Evolutionary conservation across 2,888 invertebrate species (phyloP), one percentile per base, ranked within the genome.

Genomic region (Periphyllus acericola): DNA sequence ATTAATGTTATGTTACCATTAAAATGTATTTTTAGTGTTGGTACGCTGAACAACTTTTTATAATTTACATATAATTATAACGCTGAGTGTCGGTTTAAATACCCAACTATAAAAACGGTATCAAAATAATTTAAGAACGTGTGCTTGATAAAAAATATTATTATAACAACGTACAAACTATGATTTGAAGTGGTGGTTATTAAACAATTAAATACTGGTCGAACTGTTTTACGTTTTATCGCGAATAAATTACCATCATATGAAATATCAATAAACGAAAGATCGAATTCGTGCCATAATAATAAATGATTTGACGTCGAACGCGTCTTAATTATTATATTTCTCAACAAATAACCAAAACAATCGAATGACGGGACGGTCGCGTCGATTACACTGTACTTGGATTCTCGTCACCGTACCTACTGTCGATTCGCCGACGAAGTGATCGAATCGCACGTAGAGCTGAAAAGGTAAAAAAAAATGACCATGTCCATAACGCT

Each of bases 101-200:
- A 11, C n/a, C n/a, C n/a, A n/a, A n/a, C n/a, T n/a, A 11, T 68
- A n/a, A 0, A 68, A 68, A 0, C 9, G 25, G 9, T n/a, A 68
- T 9, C 1, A 79, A 66, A 80, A 66, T 80, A 80, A n/a, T 60
- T 36, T 11, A 36, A 80, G 36, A 80, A 60, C 19, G 4, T n/a
- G n/a, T 80, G 66, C 25, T 60, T 60, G n/a, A 32, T 66, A 8
- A 9, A 36, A 66, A 80, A 66, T 3, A 80, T 66, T 36, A 32
- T 46, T 17, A 60, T 79, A 60, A 25, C 36, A 17, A 1, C 19
- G 34, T 34, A 60, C 0, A 17, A 17, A 19, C n/a, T 36, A n/a
- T 80, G n/a, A 80, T 66, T 80, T 66, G 19, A 80, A 80, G 36
- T 36, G 17, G 60, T 36, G 36, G 60, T n/a, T 25, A 55, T 79